These are phyloP conservation scores for Epinephelus moara DNA, from an alignment of 2,113 vertebrate species.

Conservation along the genomic window DNA sequence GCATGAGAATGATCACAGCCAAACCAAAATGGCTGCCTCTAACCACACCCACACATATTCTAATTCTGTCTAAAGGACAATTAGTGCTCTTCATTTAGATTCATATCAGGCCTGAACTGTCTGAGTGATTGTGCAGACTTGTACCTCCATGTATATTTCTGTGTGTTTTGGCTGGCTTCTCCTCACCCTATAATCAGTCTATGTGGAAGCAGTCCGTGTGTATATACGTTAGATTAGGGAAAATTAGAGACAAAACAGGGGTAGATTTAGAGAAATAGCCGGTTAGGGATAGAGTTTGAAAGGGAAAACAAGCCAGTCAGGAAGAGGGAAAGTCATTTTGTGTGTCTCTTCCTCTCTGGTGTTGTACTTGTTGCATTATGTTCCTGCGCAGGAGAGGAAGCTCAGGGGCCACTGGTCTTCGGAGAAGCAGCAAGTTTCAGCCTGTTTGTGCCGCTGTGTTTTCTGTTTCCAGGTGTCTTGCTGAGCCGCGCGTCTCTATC, in stretches of 20 bases:
- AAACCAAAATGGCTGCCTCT: constrained; percentile 63
- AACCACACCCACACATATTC: constrained; percentile 59
- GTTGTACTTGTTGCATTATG: constrained; percentile 46
- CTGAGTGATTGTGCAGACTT: constrained; percentile 45
- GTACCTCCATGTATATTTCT: constrained; percentile 43
- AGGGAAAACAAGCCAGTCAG: constrained; percentile 41
- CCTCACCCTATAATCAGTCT: constrained; percentile 54
- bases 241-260: constrained; percentile 34
- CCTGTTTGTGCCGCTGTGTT: constrained; percentile 48
- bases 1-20: constrained; percentile 38
- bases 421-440: constrained; percentile 50
- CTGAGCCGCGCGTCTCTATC: constrained; percentile 62
- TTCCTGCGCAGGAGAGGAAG: constrained; percentile 38
- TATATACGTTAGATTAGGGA: constrained; percentile 5
- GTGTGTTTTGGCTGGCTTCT: constrained; percentile 40
- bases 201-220: constrained; percentile 42
- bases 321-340: constrained; percentile 10
- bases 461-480: constrained; percentile 57
- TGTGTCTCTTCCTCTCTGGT: constrained; percentile 23
- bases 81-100: constrained; percentile 67
- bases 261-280: constrained; percentile 25
- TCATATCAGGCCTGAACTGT: constrained; percentile 62
- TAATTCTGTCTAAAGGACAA: constrained; percentile 64
- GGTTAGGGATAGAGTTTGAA: constrained; percentile 35
- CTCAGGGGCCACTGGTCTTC: constrained; percentile 43